Evolutionary conservation across 2,113 vertebrate genomes (phyloP), one percentile per base, ranked within the genome.

Genomic region (Lasiurus cinereus): DNA sequence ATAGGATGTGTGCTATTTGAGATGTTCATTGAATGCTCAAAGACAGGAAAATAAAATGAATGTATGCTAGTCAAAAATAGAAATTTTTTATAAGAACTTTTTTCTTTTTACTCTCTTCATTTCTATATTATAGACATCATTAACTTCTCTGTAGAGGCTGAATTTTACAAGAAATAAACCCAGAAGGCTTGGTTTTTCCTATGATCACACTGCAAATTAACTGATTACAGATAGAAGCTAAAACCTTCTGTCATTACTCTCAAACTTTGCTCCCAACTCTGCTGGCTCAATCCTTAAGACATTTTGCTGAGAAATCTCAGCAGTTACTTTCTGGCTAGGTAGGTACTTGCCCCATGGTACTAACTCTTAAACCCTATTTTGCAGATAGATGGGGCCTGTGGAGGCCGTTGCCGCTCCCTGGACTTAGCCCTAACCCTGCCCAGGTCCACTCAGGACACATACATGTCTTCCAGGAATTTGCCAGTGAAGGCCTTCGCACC

Each of bases 401-500:
- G 52, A 39, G 19, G n/a, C 29, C 54, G 22, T n/a, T 94, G 52
- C 50, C 16, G 15, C 16, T 69, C 66, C 64, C 31, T 82, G 33
- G 46, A 22, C 83, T 91, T 48, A 93, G 50, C 43, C 29, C 77
- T 9, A 0, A 39, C 91, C 54, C 70, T 67, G 29, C 14, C 43
- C 36, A 89, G 78, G 52, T 76, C 52, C 39, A 54, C 33, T 90
- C 66, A 72, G 76, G 14, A 1, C 78, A 79, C 10, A 93, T 16
- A 16, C 8, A 54, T 96, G 16, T 96, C 86, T 96, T n/a, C 0
- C 78, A 99, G 99, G 99, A 99, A 79, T 99, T 99, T 98, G 99
- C 99, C 24, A 98, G 98, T 2, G 99, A 99, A 31, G 99, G 99
- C 52, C 98, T 99, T 79, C 99, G 99, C 67, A 99, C 99, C 0